A percentile compares a stretch with the other conserved stretches of the same genome.
Conservation (phyloP, 2,888 invertebrate genomes). For the Callosobruchus maculatus region DNA sequence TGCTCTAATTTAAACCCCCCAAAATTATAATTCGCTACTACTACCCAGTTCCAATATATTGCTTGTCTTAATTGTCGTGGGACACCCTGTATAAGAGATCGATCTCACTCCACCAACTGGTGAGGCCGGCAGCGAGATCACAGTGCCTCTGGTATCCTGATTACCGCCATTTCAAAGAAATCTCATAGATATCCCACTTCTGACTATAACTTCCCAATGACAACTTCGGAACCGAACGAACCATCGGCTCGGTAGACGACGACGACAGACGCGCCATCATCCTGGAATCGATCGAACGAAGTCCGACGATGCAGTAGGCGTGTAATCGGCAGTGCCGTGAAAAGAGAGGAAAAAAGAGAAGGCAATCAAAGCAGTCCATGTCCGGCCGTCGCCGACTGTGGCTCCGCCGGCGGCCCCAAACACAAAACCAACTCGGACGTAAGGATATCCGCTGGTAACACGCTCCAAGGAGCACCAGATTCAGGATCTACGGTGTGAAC, state of each 20-base stretch:
- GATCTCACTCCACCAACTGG: no score
- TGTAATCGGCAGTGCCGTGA: background rate
- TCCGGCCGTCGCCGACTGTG: background rate
- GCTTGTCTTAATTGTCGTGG: no score
- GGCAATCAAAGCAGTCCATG: background rate
- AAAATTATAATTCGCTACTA: no score
- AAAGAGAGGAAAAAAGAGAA: background rate
- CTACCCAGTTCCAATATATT: no score
- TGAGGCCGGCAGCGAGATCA: no score
- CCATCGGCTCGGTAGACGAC: background rate
- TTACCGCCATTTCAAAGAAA: background rate
- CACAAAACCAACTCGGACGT: slow-evolving; percentile 24
- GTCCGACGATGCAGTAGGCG: background rate
- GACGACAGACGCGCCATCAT: no score
- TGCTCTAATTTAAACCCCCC: no score
- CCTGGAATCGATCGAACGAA: background rate
- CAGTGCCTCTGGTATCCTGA: no score
- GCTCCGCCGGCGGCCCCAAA: background rate
- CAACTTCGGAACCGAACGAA: no score
- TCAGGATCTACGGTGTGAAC: slow-evolving; percentile 46
- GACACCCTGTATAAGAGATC: no score
- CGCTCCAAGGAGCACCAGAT: slow-evolving; percentile 46
- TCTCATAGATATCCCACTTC: background rate
- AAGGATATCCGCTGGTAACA: slow-evolving; percentile 50
- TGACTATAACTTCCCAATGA: background rate